A percentile compares a stretch with the other conserved stretches of the same genome.
Evolutionary conservation across 2,797 vertebrate genomes (phyloP).

Genomic region (Notoglanidium macrostoma): DNA sequence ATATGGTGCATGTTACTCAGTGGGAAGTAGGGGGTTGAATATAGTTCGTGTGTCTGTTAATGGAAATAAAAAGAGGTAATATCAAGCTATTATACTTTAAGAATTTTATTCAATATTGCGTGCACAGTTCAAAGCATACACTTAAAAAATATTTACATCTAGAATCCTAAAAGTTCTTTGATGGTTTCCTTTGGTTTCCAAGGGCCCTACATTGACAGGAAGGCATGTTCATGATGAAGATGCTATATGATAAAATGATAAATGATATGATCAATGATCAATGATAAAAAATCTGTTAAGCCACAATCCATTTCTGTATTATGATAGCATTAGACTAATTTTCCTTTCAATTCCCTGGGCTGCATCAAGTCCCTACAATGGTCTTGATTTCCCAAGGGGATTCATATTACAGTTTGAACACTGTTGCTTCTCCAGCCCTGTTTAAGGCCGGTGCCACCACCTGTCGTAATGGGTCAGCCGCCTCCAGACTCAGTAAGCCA

Average conservation of each 20-base stretch:
- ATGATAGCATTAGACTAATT: not conserved
- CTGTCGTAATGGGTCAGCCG: not conserved
- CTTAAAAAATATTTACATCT: not conserved
- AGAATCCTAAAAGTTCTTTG: not conserved
- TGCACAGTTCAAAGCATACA: not conserved
- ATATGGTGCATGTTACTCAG: not conserved
- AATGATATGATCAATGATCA: too few relatives aligned
- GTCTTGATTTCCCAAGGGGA: not conserved
- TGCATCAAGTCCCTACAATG: not conserved
- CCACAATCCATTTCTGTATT: not conserved
- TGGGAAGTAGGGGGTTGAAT: conserved; percentile 14
- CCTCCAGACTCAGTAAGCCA: not conserved
- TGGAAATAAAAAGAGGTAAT: not conserved
- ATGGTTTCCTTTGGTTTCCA: not conserved
- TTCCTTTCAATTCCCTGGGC: not conserved
- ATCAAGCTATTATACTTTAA: not conserved
- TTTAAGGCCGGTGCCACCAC: not conserved
- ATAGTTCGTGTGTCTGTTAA: conserved; percentile 12
- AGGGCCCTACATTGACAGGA: not conserved
- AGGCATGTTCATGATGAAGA: not conserved
- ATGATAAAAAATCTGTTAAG: not conserved
- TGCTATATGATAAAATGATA: too few relatives aligned
- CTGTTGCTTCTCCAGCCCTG: not conserved
- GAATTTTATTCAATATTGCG: not conserved
- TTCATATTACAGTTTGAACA: not conserved